A percentile compares a stretch with the other conserved stretches of the same genome.
Conservation (phyloP, 2,888 invertebrate species). For the Carterocephalus palaemon region DNA sequence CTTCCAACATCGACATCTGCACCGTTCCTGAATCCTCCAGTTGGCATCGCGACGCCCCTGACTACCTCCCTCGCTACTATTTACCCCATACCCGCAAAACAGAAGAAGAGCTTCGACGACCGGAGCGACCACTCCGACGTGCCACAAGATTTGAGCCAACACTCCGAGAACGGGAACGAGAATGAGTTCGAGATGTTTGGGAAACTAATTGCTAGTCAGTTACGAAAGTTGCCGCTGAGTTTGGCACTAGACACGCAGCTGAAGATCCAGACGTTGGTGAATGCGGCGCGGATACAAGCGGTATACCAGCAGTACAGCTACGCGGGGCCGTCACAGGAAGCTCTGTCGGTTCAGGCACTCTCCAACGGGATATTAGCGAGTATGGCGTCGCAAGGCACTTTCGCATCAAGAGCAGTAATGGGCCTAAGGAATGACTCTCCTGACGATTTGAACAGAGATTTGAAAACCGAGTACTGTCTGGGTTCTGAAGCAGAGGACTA, state of each 20-base stretch:
- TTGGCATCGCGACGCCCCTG: slow-evolving; percentile 71
- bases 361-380: slow-evolving; percentile 70
- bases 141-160: slow-evolving; percentile 71
- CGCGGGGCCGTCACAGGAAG: slow-evolving; percentile 70
- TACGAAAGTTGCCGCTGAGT: slow-evolving; percentile 66
- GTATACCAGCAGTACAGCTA: slow-evolving; percentile 74
- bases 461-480: slow-evolving; percentile 62
- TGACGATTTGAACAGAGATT: slow-evolving; percentile 59
- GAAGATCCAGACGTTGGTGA: slow-evolving; percentile 70
- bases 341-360: slow-evolving; percentile 67
- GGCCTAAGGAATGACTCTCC: slow-evolving; percentile 60
- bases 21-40: slow-evolving; percentile 69
- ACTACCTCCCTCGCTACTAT: slow-evolving; percentile 69
- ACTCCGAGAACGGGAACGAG: slow-evolving; percentile 67
- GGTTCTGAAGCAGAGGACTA: slow-evolving; percentile 68
- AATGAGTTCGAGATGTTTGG: slow-evolving; percentile 76
- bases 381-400: slow-evolving; percentile 61
- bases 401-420: slow-evolving; percentile 50
- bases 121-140: slow-evolving; percentile 57
- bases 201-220: slow-evolving; percentile 69
- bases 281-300: slow-evolving; percentile 69
- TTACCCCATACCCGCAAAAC: slow-evolving; percentile 66
- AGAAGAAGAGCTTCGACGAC: slow-evolving; percentile 61
- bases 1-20: slow-evolving; percentile 61
- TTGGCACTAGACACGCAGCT: slow-evolving; percentile 70